Base-by-base conservation (phyloP, 2,113 vertebrate species). In the Microtus oregoni region DNA sequence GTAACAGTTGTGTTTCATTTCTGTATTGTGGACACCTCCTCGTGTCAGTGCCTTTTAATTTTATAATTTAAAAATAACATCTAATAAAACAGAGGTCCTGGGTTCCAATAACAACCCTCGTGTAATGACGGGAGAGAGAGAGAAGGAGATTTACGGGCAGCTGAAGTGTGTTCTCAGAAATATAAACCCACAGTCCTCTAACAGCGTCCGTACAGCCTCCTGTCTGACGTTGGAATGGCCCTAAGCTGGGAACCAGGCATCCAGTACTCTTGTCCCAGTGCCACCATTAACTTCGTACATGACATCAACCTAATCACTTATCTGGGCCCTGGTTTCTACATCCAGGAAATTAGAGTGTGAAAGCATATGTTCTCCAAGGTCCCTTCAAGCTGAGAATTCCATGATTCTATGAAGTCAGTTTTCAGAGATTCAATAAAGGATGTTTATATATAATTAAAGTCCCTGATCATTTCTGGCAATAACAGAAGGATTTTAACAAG, bases 271-370 rank as follows among this genome's bases (percentile, higher is more conserved):
- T 28, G 52, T 95, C 92, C 87, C 70, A 30, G n/a, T 19, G 50
- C 87, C 63, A 17, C 94, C 86, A 63, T 96, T 96, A 89, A 93
- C 93, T 95, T 41, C 44, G 47, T 65, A 79, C 50, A 79, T 79
- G 83, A 85, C 94, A 95, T 95, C 95, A 94, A 67, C 93, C 70
- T 94, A 96, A 96, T 91, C 82, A 76, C 94, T 96, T 96, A 65
- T 85, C 89, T 93, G 93, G 91, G 92, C 78, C 83, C 68, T 13
- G 17, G 82, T 91, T 94, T 81, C 96, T 41, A 32, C 83, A 91
- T 88, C 77, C 14, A 32, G 94, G 95, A 96, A 96, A 95, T 79
- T 79, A 97, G 77, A 94, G 77, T 70, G 86, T 82, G 88, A 44
- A 86, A 92, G 89, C 52, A 50, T 35, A 30, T 30, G 89, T 90